These are phyloP conservation scores for Drepana falcataria DNA, from an alignment of 2,888 invertebrate genomes.

Conservation along the genomic window DNA sequence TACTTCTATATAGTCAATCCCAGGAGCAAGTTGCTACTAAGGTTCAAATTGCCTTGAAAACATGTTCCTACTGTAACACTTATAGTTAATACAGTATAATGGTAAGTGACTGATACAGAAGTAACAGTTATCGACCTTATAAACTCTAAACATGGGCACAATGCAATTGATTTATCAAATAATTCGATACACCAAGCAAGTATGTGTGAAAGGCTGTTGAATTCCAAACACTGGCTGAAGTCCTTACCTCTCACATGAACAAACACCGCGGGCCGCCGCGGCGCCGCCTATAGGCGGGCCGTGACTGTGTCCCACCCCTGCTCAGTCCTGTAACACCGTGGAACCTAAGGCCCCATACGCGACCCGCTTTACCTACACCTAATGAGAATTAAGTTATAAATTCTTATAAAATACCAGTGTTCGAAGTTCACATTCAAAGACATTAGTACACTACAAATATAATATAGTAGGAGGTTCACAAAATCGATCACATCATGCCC, in stretches of 20 bases:
- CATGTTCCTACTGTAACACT: neutral
- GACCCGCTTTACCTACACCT: conserved; percentile 3
- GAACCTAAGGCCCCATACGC: conserved; percentile 1
- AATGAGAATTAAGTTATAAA: conserved; percentile 4
- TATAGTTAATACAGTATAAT: neutral
- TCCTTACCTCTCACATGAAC: conserved; percentile 3
- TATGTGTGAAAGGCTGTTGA: neutral
- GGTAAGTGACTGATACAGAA: neutral
- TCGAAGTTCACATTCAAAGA: neutral
- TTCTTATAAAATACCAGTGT: conserved; percentile 3
- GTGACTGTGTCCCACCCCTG: neutral
- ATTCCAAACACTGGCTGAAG: conserved; percentile 1
- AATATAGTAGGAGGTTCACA: neutral
- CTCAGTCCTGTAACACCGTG: conserved; percentile 2
- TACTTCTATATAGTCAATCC: neutral
- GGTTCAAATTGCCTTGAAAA: neutral
- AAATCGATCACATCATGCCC: conserved; percentile 1
- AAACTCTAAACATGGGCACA: conserved; percentile 18
- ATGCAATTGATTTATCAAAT: conserved; percentile 16
- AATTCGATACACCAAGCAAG: neutral
- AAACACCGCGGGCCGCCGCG: neutral
- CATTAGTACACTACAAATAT: neutral
- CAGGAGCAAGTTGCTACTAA: neutral
- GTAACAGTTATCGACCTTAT: conserved; percentile 2
- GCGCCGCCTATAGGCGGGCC: neutral